A percentile compares a stretch with the other conserved stretches of the same genome.
Conservation (phyloP, 2,888 invertebrate genomes). For the Idaea aversata region DNA sequence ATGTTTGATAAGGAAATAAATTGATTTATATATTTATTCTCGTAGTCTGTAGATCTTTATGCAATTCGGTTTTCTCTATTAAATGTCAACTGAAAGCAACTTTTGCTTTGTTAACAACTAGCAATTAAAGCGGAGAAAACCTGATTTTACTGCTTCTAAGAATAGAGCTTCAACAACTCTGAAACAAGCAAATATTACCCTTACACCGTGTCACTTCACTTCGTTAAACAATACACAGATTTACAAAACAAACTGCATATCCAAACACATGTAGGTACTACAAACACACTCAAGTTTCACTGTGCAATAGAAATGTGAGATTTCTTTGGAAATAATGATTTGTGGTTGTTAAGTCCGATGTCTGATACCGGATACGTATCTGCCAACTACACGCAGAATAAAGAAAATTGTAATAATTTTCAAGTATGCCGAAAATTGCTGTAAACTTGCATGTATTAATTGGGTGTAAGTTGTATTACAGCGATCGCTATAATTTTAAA, state of each 20-base stretch:
- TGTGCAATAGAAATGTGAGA: slow-evolving; percentile 31
- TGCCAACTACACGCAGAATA: slow-evolving; percentile 39
- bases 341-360: slow-evolving; percentile 61
- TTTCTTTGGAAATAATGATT: slow-evolving; percentile 44
- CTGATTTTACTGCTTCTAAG: neutral
- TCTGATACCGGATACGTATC: slow-evolving; percentile 44
- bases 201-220: slow-evolving; percentile 10
- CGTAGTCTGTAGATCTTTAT: neutral
- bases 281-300: slow-evolving; percentile 46
- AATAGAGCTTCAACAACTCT: neutral
- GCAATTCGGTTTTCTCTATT: neutral
- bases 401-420: slow-evolving; percentile 18
- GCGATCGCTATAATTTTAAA: too few relatives aligned
- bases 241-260: slow-evolving; percentile 33
- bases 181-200: neutral
- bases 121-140: neutral
- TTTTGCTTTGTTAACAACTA: slow-evolving; percentile 1
- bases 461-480: too few relatives aligned
- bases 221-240: slow-evolving; percentile 33
- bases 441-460: too few relatives aligned
- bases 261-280: slow-evolving; percentile 38
- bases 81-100: slow-evolving; percentile 28
- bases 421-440: too few relatives aligned
- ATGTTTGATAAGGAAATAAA: too few relatives aligned
- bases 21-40: too few relatives aligned